Evolutionary conservation across 2,888 invertebrate species (phyloP).

Genomic region (Agonopterix subpropinquella): DNA sequence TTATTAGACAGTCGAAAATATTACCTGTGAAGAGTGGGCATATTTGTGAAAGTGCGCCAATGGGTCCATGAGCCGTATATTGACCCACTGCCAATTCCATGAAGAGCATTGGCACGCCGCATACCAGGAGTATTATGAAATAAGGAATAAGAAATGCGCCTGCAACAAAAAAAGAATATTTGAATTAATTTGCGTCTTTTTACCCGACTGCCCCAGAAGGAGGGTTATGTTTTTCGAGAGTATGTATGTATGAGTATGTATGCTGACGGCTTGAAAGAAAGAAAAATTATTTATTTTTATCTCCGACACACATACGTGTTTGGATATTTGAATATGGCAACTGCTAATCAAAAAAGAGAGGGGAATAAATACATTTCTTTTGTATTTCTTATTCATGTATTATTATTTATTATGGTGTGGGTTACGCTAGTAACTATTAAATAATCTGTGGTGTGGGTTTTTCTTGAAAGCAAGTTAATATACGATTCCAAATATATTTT

Average conservation of each 20-base stretch:
- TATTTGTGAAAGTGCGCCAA: slow-evolving; percentile 92
- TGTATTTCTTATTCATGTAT: no score
- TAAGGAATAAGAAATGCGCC: slow-evolving; percentile 97
- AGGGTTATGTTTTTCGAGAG: neutral
- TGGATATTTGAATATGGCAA: no score
- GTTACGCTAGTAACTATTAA: no score
- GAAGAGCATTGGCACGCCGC: slow-evolving; percentile 93
- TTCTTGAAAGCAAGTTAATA: no score
- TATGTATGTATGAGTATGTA: no score
- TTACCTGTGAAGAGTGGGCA: slow-evolving; percentile 95
- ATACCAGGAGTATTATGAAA: slow-evolving; percentile 91
- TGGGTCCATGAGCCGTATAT: slow-evolving; percentile 93
- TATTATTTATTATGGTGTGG: no score
- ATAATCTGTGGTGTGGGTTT: no score
- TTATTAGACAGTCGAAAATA: neutral
- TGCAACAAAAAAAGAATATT: slow-evolving; percentile 60
- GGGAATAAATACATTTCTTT: no score
- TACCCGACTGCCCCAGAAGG: neutral
- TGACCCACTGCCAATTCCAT: slow-evolving; percentile 97
- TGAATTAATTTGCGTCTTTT: neutral
- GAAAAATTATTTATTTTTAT: no score
- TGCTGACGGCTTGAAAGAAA: neutral
- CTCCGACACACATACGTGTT: no score
- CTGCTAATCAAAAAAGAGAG: no score
- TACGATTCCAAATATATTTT: no score